Conservation (phyloP, 2,797 vertebrate genomes). For the Garrulus glandarius region DNA sequence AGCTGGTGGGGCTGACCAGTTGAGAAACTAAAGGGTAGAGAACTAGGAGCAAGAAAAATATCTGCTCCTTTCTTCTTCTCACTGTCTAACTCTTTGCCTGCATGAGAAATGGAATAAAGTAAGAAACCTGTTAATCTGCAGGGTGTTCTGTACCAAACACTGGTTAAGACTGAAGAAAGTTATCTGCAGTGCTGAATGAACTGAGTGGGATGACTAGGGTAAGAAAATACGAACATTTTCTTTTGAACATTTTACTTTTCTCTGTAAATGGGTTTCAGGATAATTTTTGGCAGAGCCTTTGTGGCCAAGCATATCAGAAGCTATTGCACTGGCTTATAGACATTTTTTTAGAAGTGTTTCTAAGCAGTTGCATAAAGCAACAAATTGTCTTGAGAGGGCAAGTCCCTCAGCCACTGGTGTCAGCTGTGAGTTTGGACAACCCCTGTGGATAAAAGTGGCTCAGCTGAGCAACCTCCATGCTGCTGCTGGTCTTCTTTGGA, state of each 20-base stretch:
- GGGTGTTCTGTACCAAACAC: conserved; percentile 33
- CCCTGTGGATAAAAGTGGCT: not conserved
- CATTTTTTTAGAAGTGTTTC: not conserved
- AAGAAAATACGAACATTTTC: not conserved
- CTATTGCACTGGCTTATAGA: not conserved
- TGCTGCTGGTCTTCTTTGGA: not conserved
- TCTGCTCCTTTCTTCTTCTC: conserved; percentile 18
- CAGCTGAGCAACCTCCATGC: not conserved
- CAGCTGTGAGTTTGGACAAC: not conserved
- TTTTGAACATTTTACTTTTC: not conserved
- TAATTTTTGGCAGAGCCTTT: not conserved
- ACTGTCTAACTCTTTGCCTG: conserved; percentile 33
- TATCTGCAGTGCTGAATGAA: not conserved
- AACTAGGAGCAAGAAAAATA: conserved; percentile 23
- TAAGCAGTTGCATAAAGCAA: not conserved
- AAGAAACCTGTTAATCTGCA: conserved; percentile 51
- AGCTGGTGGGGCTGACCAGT: not conserved
- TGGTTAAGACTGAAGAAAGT: conserved; percentile 12
- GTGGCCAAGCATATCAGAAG: not conserved
- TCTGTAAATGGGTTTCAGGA: not conserved
- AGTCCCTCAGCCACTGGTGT: not conserved
- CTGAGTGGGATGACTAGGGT: not conserved
- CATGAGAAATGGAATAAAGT: conserved; percentile 47
- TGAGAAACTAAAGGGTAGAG: conserved; percentile 16
- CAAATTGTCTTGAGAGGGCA: not conserved